Base-by-base conservation (phyloP, 2,888 invertebrate genomes). In the Hirtodrosophila duncani region DNA sequence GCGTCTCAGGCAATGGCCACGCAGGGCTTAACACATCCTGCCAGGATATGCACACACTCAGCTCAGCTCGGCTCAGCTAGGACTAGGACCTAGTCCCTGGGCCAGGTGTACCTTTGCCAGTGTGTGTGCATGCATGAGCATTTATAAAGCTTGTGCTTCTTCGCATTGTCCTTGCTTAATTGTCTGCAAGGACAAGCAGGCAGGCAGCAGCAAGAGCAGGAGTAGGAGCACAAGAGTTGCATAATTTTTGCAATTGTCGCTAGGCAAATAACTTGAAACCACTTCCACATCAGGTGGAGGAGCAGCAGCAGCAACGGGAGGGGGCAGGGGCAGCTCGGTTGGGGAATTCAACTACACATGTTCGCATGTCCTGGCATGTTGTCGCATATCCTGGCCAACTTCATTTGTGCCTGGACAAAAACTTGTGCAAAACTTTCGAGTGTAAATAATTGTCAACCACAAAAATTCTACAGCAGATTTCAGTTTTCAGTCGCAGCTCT, bases 401-500 rank as follows among this genome's bases (percentile, higher is more conserved):
- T 74, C 75, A 68, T 68, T 70, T 63, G 60, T 56, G 55, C 42
- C 26, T 10, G 10, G 52, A n/a, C 30, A 55, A 24, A 55, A 52
- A 52, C 55, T 52, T 52, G 52, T n/a, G 52, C 52, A 42, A 70
- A 78, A 79, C 56, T 71, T 79, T 75, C 56, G 67, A 72, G 80
- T 72, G 71, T 79, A 72, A 72, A 79, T 72, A 72, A 72, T 72
- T 79, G 79, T 79, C 77, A 61, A 71, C 41, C 48, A 44, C 49
- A 49, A 44, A 72, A 65, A 56, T 60, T 46, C 46, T 69, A 72
- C 69, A 74, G 53, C 78, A 70, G 72, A 68, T n/a, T n/a, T n/a
- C 14, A 69, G 69, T 78, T 24, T 48, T 17, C 46, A 71, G 53
- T 64, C 49, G 41, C 56, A 52, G 26, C 36, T 50, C 26, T 39